A percentile compares a stretch with the other conserved stretches of the same genome.
These are phyloP conservation scores for Crotalus tigris DNA, from an alignment of 2,113 vertebrate species.

Conservation along the genomic window DNA sequence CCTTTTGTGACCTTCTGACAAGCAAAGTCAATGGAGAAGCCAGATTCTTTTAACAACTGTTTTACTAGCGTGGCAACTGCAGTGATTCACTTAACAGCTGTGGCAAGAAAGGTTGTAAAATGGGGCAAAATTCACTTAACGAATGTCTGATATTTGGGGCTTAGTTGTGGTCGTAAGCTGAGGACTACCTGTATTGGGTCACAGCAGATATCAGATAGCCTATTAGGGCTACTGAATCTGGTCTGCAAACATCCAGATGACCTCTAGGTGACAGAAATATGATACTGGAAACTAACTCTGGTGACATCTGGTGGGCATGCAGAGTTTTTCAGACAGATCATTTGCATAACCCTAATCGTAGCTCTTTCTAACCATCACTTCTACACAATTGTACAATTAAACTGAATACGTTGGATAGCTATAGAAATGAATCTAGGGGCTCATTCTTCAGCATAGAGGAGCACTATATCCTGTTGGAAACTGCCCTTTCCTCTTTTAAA, in stretches of 20 bases:
- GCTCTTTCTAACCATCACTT: neutral
- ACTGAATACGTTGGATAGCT: neutral
- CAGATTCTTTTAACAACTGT: too few relatives aligned
- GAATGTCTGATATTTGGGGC: too few relatives aligned
- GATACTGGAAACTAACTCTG: neutral
- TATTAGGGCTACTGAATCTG: neutral
- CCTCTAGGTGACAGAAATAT: neutral
- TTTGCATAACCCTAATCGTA: neutral
- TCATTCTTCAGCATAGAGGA: neutral
- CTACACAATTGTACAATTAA: neutral
- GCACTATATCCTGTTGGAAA: neutral
- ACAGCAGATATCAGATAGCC: neutral
- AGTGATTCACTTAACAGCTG: too few relatives aligned
- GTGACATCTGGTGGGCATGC: neutral
- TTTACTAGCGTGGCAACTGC: too few relatives aligned
- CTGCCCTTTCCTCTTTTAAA: neutral
- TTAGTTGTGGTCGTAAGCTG: too few relatives aligned
- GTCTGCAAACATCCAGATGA: neutral
- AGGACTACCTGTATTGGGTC: too few relatives aligned
- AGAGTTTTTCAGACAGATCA: neutral
- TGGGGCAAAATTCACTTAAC: too few relatives aligned
- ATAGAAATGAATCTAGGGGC: neutral
- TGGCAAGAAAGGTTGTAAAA: too few relatives aligned
- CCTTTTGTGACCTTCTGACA: too few relatives aligned
- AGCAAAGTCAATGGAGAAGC: too few relatives aligned